phyloP scores from a whole-genome alignment of 2,797 vertebrate species.

The Onychomys leucogaster region DNA sequence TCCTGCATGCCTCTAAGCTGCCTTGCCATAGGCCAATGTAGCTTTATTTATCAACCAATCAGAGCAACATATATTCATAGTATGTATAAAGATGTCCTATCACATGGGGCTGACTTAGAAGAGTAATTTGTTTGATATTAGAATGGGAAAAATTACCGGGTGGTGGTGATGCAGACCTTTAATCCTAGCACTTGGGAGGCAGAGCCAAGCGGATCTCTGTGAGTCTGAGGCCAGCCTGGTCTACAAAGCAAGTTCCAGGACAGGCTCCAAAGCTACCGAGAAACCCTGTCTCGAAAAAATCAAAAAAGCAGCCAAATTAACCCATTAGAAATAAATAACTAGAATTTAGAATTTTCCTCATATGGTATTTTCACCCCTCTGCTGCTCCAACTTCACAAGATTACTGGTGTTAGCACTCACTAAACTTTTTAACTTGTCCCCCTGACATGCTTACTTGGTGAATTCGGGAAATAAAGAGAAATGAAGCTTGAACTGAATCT shows the following conservation, averaged over 20 bases:
- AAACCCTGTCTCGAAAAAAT: no score
- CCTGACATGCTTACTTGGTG: slow-evolving; percentile 12
- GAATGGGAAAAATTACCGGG: background rate
- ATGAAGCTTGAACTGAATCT: slow-evolving; percentile 42
- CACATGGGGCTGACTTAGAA: slow-evolving; percentile 1
- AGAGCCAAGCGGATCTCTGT: no score
- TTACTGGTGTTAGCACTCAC: slow-evolving; percentile 44
- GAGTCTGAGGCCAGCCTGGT: no score
- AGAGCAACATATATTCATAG: no score
- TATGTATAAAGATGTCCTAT: no score
- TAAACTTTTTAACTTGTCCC: slow-evolving; percentile 49
- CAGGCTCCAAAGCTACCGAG: no score
- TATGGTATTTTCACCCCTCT: slow-evolving; percentile 31
- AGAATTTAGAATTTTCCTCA: slow-evolving; percentile 16
- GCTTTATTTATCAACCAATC: no score
- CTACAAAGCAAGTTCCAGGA: no score
- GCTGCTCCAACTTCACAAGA: slow-evolving; percentile 28
- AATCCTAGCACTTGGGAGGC: no score
- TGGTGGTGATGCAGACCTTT: no score
- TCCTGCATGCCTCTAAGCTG: no score
- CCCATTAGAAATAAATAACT: background rate
- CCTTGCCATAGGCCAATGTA: no score
- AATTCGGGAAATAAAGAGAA: background rate
- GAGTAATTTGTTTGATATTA: slow-evolving; percentile 52
- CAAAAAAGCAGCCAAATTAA: background rate